phyloP scores from a whole-genome alignment of 2,797 vertebrate species.

The Selene dorsalis region DNA sequence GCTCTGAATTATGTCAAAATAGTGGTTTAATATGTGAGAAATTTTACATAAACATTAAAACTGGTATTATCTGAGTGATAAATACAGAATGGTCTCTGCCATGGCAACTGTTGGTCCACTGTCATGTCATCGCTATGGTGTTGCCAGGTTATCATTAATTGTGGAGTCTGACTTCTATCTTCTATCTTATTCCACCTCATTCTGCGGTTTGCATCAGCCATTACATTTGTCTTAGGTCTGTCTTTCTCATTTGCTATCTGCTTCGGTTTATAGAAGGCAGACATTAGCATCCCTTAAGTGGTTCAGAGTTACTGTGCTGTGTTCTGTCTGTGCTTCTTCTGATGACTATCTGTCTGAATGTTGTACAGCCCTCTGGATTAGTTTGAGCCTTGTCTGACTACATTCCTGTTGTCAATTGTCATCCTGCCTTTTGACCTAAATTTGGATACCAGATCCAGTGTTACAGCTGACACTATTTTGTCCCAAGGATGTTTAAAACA shows the following conservation, averaged over 20 bases:
- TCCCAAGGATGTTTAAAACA: not conserved
- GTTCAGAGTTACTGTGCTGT: not conserved
- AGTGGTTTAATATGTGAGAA: not conserved
- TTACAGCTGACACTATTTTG: not conserved
- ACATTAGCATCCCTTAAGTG: not conserved
- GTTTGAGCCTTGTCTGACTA: not conserved
- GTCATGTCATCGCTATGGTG: not conserved
- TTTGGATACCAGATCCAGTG: not conserved
- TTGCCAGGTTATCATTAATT: not conserved
- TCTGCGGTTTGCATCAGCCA: constrained; percentile 6
- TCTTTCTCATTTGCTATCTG: not conserved
- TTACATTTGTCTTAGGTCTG: not conserved
- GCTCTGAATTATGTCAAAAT: not conserved
- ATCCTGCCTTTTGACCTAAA: not conserved
- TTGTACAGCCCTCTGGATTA: not conserved
- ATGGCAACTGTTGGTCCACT: not conserved
- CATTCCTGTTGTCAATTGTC: constrained; percentile 3
- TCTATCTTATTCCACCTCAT: not conserved
- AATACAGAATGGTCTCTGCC: not conserved
- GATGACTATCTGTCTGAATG: not conserved
- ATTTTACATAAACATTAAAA: not conserved
- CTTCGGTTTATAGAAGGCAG: not conserved
- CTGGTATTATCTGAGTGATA: not conserved
- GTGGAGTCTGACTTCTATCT: not conserved
- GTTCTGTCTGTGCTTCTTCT: not conserved